Evolutionary conservation across 2,113 vertebrate species (phyloP).

Genomic region (Tragelaphus buxtoni): DNA sequence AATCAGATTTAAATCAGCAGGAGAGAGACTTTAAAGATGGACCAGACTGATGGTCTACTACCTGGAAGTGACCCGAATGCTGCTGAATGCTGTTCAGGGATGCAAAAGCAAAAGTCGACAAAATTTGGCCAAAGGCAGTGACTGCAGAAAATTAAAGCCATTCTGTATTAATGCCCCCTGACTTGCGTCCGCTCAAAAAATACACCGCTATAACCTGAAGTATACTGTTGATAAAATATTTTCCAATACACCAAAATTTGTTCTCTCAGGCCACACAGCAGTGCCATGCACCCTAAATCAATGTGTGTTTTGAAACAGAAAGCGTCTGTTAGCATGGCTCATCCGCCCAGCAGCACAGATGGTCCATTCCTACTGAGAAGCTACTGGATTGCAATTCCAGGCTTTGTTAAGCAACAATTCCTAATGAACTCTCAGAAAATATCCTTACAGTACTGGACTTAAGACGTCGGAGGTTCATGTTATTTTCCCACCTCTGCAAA

Average conservation of each 20-base stretch:
- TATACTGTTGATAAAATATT: background rate
- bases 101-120: background rate
- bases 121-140: background rate
- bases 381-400: background rate
- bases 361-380: conserved; percentile 5
- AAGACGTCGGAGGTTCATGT: background rate
- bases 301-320: background rate
- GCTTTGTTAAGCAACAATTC: conserved; percentile 30
- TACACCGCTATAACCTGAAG: background rate
- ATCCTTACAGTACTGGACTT: background rate
- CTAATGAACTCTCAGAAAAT: background rate
- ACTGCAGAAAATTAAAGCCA: background rate
- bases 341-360: background rate
- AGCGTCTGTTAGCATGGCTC: background rate
- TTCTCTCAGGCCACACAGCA: background rate
- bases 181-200: background rate
- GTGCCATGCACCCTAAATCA: background rate
- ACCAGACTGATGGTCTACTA: background rate
- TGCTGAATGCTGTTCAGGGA: background rate
- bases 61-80: background rate
- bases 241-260: background rate
- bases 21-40: background rate
- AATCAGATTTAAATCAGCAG: background rate
- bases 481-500: background rate
- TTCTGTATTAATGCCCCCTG: background rate